Evolutionary conservation across 2,797 vertebrate genomes (phyloP).

Genomic region (Smutsia gigantea): DNA sequence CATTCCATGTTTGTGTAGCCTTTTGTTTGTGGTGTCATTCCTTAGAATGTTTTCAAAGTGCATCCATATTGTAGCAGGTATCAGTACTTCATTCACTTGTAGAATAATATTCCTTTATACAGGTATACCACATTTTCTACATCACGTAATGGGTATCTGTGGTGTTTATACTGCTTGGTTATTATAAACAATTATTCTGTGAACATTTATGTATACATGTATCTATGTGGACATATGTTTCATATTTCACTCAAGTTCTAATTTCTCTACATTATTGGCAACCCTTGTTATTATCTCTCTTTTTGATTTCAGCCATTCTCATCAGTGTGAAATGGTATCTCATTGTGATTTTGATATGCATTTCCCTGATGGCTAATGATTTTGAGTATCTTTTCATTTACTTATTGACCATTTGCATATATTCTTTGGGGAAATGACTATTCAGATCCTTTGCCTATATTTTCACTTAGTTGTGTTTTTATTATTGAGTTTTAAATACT

Average conservation of each 20-base stretch:
- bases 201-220: neutral
- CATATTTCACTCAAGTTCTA: neutral
- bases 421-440: neutral
- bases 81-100: neutral
- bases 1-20: neutral
- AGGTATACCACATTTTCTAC: neutral
- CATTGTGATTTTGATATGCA: neutral
- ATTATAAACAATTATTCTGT: neutral
- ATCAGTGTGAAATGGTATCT: neutral
- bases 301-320: neutral
- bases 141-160: neutral
- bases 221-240: neutral
- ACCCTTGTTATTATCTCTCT: neutral
- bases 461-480: neutral
- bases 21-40: neutral
- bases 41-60: neutral
- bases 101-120: neutral
- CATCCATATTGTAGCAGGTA: neutral
- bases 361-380: neutral
- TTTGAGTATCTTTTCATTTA: neutral
- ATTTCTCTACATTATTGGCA: neutral
- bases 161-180: neutral
- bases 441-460: neutral
- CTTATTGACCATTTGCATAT: neutral
- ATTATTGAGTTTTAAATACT: neutral